Evolutionary conservation across 1,140 invertebrate species (phyloP).

Genomic region (Philopotamus ludificatus): DNA sequence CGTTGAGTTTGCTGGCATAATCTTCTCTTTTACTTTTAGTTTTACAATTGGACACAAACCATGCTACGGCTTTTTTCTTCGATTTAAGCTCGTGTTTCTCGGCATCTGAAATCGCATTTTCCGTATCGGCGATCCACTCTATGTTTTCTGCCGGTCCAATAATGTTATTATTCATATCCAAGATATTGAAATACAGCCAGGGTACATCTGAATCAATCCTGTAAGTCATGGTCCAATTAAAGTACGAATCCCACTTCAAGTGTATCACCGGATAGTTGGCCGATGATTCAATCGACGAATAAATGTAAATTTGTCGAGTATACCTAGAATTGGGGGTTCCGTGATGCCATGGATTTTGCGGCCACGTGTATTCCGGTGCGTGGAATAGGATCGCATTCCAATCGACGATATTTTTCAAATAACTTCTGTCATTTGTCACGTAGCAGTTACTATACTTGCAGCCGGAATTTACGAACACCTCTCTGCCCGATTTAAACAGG

Average conservation of each 20-base stretch:
- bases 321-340: slow-evolving; percentile 47
- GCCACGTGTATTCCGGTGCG: slow-evolving; percentile 28
- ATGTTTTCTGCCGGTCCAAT: slow-evolving; percentile 48
- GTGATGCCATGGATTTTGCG: slow-evolving; percentile 9
- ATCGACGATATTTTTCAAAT: slow-evolving; percentile 3
- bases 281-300: slow-evolving; percentile 55
- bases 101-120: slow-evolving; percentile 36
- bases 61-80: slow-evolving; percentile 58
- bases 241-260: slow-evolving; percentile 47
- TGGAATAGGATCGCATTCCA: slow-evolving; percentile 34
- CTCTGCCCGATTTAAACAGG: slow-evolving; percentile 40
- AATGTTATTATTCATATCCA: slow-evolving; percentile 44
- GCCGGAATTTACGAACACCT: slow-evolving; percentile 44
- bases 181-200: slow-evolving; percentile 53
- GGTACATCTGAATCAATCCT: slow-evolving; percentile 57
- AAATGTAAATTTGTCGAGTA: slow-evolving; percentile 54
- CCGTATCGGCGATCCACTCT: slow-evolving; percentile 43
- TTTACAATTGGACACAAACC: slow-evolving; percentile 69
- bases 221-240: slow-evolving; percentile 66
- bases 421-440: slow-evolving; percentile 21
- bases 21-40: slow-evolving; percentile 58
- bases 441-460: slow-evolving; percentile 32
- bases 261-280: slow-evolving; percentile 48
- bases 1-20: slow-evolving; percentile 59
- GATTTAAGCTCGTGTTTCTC: slow-evolving; percentile 38